Evolutionary conservation across 2,797 vertebrate genomes (phyloP).

Genomic region (Rhyacichthys aspro): DNA sequence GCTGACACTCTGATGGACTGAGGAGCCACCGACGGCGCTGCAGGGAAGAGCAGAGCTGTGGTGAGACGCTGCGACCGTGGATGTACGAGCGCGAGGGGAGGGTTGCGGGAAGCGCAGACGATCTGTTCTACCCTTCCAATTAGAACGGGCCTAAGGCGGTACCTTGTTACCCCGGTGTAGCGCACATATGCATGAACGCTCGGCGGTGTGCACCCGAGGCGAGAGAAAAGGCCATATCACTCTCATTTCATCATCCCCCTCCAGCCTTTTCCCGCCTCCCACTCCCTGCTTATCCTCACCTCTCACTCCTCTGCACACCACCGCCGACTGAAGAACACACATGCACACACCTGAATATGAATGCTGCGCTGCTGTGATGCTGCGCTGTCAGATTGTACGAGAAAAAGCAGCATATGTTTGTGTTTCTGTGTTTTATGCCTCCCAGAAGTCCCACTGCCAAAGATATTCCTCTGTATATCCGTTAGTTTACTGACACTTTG

Average conservation of each 20-base stretch:
- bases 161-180: slow-evolving; percentile 59
- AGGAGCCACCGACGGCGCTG: slow-evolving; percentile 91
- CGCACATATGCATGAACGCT: slow-evolving; percentile 61
- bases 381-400: slow-evolving; percentile 24
- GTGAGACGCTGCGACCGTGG: slow-evolving; percentile 15
- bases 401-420: too few relatives aligned
- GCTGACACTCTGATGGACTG: slow-evolving; percentile 88
- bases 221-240: slow-evolving; percentile 71
- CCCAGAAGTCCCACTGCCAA: too few relatives aligned
- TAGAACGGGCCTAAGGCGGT: slow-evolving; percentile 58
- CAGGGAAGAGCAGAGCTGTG: slow-evolving; percentile 20
- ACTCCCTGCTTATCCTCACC: too few relatives aligned
- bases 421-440: too few relatives aligned
- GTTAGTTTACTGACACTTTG: too few relatives aligned
- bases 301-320: slow-evolving; percentile 49
- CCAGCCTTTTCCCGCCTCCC: too few relatives aligned
- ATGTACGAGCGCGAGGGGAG: slow-evolving; percentile 25
- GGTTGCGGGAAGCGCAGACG: slow-evolving; percentile 32
- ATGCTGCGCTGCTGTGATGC: slow-evolving; percentile 19
- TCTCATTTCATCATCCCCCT: slow-evolving; percentile 69
- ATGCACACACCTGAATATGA: slow-evolving; percentile 33
- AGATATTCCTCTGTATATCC: too few relatives aligned
- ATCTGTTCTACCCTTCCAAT: slow-evolving; percentile 55
- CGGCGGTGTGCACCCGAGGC: slow-evolving; percentile 55
- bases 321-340: slow-evolving; percentile 34